A percentile compares a stretch with the other conserved stretches of the same genome.
These are phyloP conservation scores for Mugil cephalus DNA, from an alignment of 2,113 vertebrate species.

Conservation along the genomic window DNA sequence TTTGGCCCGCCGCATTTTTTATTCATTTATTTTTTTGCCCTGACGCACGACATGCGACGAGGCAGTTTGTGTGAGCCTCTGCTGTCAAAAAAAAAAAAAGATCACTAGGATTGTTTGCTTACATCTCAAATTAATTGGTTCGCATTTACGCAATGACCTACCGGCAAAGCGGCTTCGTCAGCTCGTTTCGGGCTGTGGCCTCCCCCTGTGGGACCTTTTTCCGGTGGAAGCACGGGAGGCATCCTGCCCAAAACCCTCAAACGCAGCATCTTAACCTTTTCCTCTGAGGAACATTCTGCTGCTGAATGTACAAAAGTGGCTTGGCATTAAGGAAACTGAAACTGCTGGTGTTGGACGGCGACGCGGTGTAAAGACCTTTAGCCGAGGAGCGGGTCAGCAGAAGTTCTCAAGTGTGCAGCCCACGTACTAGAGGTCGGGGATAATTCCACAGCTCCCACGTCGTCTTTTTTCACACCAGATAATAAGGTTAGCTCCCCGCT, in stretches of 20 bases:
- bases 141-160: slow-evolving; percentile 80
- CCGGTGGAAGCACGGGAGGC: slow-evolving; percentile 56
- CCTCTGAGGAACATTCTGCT: slow-evolving; percentile 75
- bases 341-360: slow-evolving; percentile 67
- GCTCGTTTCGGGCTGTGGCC: slow-evolving; percentile 70
- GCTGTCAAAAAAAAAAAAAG: slow-evolving; percentile 33
- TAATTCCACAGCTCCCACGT: slow-evolving; percentile 44
- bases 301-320: slow-evolving; percentile 83
- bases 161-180: slow-evolving; percentile 77
- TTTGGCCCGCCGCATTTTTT: slow-evolving; percentile 57
- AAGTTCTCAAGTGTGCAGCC: slow-evolving; percentile 58
- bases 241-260: slow-evolving; percentile 64
- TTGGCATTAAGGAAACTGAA: slow-evolving; percentile 83
- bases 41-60: slow-evolving; percentile 33
- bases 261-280: slow-evolving; percentile 84
- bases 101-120: slow-evolving; percentile 67
- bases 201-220: slow-evolving; percentile 52
- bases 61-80: slow-evolving; percentile 25
- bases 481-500: slow-evolving; percentile 60
- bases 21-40: neutral
- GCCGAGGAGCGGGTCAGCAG: slow-evolving; percentile 66
- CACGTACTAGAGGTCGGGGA: slow-evolving; percentile 53
- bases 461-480: slow-evolving; percentile 49
- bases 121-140: slow-evolving; percentile 78
- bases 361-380: slow-evolving; percentile 76